A percentile compares a stretch with the other conserved stretches of the same genome.
These are phyloP conservation scores for Linepithema humile DNA, from an alignment of 1,140 invertebrate genomes.

Conservation along the genomic window DNA sequence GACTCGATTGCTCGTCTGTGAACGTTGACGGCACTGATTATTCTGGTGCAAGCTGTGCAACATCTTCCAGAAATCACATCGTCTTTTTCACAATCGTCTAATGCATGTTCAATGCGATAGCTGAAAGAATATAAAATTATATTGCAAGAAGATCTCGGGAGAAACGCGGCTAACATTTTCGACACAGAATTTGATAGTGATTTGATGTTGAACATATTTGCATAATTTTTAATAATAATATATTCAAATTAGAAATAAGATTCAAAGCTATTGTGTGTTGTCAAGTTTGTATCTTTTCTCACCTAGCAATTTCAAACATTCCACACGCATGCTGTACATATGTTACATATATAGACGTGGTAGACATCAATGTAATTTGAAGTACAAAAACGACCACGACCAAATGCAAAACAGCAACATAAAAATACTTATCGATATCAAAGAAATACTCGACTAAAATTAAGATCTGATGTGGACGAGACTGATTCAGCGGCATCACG, in stretches of 20 bases:
- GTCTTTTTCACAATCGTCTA: background rate
- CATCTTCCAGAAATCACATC: background rate
- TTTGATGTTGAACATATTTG: no score
- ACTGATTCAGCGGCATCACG: slow-evolving; percentile 49
- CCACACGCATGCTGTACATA: slow-evolving; percentile 61
- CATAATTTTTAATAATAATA: no score
- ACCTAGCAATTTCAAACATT: slow-evolving; percentile 64
- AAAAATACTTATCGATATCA: slow-evolving; percentile 59
- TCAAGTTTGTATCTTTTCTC: background rate
- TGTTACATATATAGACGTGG: slow-evolving; percentile 46
- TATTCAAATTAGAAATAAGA: no score
- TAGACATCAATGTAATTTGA: slow-evolving; percentile 21
- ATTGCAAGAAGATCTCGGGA: background rate
- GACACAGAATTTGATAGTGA: no score
- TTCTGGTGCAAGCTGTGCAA: slow-evolving; percentile 10
- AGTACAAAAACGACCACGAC: background rate
- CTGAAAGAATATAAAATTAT: slow-evolving; percentile 7
- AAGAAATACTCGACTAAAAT: slow-evolving; percentile 49
- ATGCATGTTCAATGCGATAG: slow-evolving; percentile 29
- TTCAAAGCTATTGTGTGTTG: no score
- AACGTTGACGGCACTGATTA: slow-evolving; percentile 1
- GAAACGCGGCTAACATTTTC: no score
- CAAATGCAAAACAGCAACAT: slow-evolving; percentile 16
- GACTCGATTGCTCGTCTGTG: slow-evolving; percentile 33
- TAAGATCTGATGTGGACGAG: slow-evolving; percentile 16